Percentiles rank a stretch among this genome's conserved stretches.
phyloP scores from a whole-genome alignment of 1,140 invertebrate species.

The Orchestia grillus region DNA sequence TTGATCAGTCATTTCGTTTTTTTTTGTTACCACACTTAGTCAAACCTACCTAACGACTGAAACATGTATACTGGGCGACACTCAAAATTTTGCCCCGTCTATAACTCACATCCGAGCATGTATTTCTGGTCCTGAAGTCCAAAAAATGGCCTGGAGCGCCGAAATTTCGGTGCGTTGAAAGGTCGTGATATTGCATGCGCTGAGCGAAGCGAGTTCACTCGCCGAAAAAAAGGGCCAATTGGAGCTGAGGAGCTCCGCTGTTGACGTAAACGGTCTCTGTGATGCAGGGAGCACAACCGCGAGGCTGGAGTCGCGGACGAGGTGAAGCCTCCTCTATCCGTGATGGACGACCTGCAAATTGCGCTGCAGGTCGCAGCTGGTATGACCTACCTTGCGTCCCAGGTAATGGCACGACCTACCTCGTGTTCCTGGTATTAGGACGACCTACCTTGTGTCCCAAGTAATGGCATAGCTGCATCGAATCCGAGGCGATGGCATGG shows the following conservation, averaged over 20 bases:
- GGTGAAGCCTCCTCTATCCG: conserved; percentile 60
- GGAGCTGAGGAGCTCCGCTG: neutral
- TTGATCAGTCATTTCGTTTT: neutral
- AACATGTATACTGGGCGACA: neutral
- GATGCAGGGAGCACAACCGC: conserved; percentile 63
- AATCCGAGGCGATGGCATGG: conserved; percentile 83
- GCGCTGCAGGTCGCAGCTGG: conserved; percentile 85
- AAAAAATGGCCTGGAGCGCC: neutral
- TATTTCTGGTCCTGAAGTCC: neutral
- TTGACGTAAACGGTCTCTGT: neutral
- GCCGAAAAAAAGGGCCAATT: neutral
- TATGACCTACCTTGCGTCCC: conserved; percentile 86
- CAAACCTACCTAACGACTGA: neutral
- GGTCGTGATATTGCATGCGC: too few relatives aligned
- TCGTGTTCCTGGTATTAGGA: neutral
- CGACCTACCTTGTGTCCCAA: neutral
- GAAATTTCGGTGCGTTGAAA: neutral
- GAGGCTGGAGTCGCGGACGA: conserved; percentile 59
- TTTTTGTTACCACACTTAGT: neutral
- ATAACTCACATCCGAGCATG: neutral
- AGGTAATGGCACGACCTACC: conserved; percentile 53
- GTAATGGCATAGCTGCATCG: neutral
- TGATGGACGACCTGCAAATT: conserved; percentile 76
- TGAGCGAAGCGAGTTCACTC: neutral
- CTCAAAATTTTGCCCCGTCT: neutral